A percentile compares a stretch with the other conserved stretches of the same genome.
Evolutionary conservation across 92 coral and sea anemone genomes (phyloP).

Genomic region (Zoanthus sansibaricus): DNA sequence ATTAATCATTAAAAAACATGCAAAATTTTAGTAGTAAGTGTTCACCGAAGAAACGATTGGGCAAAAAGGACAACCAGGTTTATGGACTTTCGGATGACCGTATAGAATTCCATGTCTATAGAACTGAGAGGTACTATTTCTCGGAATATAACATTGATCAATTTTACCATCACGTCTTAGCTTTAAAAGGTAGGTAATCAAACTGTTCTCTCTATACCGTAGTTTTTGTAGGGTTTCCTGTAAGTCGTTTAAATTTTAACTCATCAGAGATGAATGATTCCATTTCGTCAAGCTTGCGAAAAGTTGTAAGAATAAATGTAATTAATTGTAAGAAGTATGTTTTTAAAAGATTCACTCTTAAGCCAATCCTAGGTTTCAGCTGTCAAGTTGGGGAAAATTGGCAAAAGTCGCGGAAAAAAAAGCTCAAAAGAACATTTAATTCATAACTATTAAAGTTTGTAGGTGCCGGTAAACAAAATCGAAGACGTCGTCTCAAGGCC

Average conservation of each 20-base stretch:
- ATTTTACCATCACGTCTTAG: neutral
- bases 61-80: neutral
- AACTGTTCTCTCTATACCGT: neutral
- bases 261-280: neutral
- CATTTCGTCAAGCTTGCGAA: neutral
- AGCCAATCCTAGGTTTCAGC: no score
- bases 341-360: no score
- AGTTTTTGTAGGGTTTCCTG: neutral
- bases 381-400: no score
- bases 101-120: neutral
- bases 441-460: no score
- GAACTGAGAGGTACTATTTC: neutral
- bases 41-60: neutral
- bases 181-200: neutral
- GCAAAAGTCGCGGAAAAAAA: no score
- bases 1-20: no score
- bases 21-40: neutral
- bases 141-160: neutral
- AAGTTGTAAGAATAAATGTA: neutral
- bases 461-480: no score
- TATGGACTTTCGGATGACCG: neutral
- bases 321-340: neutral
- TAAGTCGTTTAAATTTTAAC: neutral
- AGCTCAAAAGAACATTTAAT: no score
- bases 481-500: no score